These are phyloP conservation scores for Nemurella pictetii DNA, from an alignment of 2,888 invertebrate species.

Conservation along the genomic window DNA sequence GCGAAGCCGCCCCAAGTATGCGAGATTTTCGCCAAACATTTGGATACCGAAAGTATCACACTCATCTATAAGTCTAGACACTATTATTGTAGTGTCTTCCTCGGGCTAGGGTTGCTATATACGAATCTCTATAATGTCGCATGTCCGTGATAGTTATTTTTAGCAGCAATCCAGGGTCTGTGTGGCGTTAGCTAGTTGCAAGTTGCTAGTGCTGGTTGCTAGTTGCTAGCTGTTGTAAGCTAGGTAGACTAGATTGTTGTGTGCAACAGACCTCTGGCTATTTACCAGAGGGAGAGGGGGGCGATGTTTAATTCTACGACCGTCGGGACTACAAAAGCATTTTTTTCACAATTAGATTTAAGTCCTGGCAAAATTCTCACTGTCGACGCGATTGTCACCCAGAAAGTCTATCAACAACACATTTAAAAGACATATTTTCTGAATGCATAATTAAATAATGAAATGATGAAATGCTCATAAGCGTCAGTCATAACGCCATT, in stretches of 20 bases:
- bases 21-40: neutral
- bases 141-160: constrained; percentile 37
- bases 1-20: neutral
- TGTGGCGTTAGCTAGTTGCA: neutral
- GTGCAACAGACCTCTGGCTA: constrained; percentile 18
- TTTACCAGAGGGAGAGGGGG: neutral
- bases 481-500: neutral
- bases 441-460: no score
- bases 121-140: constrained; percentile 1
- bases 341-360: neutral
- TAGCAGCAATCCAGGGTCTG: constrained; percentile 35
- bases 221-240: no score
- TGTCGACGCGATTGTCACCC: neutral
- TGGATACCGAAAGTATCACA: neutral
- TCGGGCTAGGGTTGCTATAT: neutral
- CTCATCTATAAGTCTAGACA: constrained; percentile 21
- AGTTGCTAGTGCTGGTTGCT: neutral
- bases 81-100: neutral
- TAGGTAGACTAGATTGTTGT: neutral
- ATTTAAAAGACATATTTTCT: no score
- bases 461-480: no score
- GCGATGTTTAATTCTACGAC: neutral
- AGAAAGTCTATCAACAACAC: no score
- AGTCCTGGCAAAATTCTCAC: neutral
- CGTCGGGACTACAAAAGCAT: neutral